Percentiles rank a stretch among this genome's conserved stretches.
Evolutionary conservation across 2,113 vertebrate genomes (phyloP).

Genomic region (Sinocyclocheilus grahami): DNA sequence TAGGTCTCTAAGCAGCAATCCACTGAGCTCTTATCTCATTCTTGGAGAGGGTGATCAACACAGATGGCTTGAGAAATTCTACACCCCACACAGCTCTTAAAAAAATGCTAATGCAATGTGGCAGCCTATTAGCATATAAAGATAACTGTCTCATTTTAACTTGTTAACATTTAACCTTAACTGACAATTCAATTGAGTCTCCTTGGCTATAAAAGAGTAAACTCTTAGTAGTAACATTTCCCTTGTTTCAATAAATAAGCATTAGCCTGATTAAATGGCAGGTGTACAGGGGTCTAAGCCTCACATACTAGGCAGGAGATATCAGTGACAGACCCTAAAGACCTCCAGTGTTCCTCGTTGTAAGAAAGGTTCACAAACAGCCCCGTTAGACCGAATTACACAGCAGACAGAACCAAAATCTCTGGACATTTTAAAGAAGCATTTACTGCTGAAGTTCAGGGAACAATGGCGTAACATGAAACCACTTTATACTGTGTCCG

Average conservation of each 20-base stretch:
- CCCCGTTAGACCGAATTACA: neutral
- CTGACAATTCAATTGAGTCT: neutral
- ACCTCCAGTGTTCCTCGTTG: neutral
- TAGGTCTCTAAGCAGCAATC: conserved; percentile 30
- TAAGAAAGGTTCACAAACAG: neutral
- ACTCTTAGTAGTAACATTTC: neutral
- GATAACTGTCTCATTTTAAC: neutral
- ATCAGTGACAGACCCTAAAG: conserved; percentile 18
- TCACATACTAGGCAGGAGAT: conserved; percentile 21
- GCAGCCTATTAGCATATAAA: neutral
- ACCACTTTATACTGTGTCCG: neutral
- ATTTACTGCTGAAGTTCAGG: conserved; percentile 18
- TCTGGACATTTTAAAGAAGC: neutral
- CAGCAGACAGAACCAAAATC: neutral
- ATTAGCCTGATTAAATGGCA: conserved; percentile 32
- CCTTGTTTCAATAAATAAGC: neutral
- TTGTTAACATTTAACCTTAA: neutral
- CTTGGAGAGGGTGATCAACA: neutral
- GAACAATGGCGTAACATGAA: conserved; percentile 28
- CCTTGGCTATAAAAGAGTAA: neutral
- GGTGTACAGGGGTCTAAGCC: conserved; percentile 37
- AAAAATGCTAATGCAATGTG: neutral
- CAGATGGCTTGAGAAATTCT: neutral
- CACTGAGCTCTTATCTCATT: conserved; percentile 1
- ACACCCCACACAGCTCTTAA: neutral